Conservation (phyloP, 2,797 vertebrate species). For the Lagodon rhomboides region DNA sequence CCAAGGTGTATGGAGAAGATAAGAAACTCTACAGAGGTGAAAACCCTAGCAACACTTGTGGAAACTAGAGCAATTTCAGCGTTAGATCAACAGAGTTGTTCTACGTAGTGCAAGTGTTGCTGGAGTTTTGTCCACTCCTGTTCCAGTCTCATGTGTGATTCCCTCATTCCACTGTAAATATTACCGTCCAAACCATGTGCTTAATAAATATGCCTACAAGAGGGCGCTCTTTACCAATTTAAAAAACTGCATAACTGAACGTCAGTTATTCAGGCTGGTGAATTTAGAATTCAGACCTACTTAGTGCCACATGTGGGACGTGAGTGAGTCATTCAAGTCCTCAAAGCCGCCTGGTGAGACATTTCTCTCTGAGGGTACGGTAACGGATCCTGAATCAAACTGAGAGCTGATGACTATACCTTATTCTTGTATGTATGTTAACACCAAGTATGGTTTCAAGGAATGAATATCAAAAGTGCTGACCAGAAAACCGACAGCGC, state of each 20-base stretch:
- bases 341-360: conserved; percentile 1
- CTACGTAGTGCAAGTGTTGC: too few relatives aligned
- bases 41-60: too few relatives aligned
- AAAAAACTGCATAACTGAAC: background rate
- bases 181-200: background rate
- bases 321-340: background rate
- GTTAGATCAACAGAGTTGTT: too few relatives aligned
- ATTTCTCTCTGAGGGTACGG: too few relatives aligned
- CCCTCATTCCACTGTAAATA: too few relatives aligned
- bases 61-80: too few relatives aligned
- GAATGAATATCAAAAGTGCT: background rate
- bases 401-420: background rate
- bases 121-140: too few relatives aligned
- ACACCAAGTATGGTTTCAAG: background rate
- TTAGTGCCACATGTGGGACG: background rate
- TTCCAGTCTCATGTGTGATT: background rate
- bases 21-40: too few relatives aligned
- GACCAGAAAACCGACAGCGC: background rate
- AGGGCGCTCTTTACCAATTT: conserved; percentile 37
- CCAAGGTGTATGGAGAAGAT: too few relatives aligned
- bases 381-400: background rate
- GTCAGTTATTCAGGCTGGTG: too few relatives aligned
- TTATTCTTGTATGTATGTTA: background rate
- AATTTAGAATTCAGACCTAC: background rate
- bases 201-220: conserved; percentile 23